Base-by-base conservation (phyloP, 2,797 vertebrate species). In the Salmo trutta region DNA sequence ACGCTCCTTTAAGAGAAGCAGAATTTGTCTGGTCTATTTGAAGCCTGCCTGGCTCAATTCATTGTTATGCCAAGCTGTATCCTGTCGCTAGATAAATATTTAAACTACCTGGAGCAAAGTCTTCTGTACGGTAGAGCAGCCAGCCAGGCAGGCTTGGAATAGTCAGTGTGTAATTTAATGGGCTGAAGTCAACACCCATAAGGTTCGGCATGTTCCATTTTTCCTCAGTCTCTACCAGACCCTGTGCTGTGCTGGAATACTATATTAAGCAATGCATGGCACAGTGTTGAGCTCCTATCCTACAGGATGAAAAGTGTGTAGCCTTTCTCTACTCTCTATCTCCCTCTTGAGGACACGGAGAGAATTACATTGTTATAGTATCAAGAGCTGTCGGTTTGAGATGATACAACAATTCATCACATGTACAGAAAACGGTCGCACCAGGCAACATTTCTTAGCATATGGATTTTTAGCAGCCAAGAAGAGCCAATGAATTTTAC, bases 321-420 rank as follows among this genome's bases (percentile, higher is more conserved):
- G 14, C 36, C 74, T 8, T 31, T 4, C 33, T 66, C 66, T 15
- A 77, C 75, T 7, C 78, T 5, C 33, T 68, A 79, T 74, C 75
- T 87, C 90, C 91, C 84, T 82, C 85, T 1, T 77, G 87, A 82
- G 90, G 90, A 41, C 56, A 0, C 1, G 16, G 19, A 52, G 3
- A 4, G 71, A 52, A 27, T 1, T 67, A 51, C 16, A 15, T 17
- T 5, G 14, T 21, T 29, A 52, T 33, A 31, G 3, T 70, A 4
- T 21, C 27, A 21, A 51, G 4, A 51, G 19, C 10, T 3, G 41
- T 47, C 12, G 2, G 66, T 68, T 33, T 68, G 6, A 68, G 24
- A 31, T 59, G 4, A 27, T 14, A 14, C 21, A 24, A 19, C 59
- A 24, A 47, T 47, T 14, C 12, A 47, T 47, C 3, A 47, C 41